Evolutionary conservation across 2,113 vertebrate species (phyloP).

Genomic region (Lynx canadensis): DNA sequence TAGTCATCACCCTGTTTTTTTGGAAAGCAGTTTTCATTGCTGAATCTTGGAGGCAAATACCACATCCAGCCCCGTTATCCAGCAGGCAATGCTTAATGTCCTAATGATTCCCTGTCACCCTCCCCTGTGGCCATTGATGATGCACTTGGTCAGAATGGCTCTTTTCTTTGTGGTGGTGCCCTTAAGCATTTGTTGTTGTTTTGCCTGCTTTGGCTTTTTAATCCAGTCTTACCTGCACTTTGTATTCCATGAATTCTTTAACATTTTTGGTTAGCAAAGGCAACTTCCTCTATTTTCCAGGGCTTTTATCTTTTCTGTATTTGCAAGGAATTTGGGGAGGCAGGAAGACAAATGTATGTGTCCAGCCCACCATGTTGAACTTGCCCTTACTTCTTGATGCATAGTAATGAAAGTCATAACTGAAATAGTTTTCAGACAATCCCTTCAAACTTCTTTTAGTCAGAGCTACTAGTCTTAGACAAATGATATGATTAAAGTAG

Average conservation of each 20-base stretch:
- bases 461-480: background rate
- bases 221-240: background rate
- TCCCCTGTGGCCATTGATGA: background rate
- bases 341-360: background rate
- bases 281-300: background rate
- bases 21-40: background rate
- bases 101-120: background rate
- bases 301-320: background rate
- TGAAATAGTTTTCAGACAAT: background rate
- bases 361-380: background rate
- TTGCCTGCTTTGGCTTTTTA: background rate
- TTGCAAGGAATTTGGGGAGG: background rate
- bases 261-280: background rate
- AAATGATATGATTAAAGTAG: background rate
- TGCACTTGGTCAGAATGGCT: background rate
- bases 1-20: background rate
- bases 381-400: background rate
- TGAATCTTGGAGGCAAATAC: background rate
- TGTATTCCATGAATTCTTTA: background rate
- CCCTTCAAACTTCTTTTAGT: background rate
- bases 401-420: background rate
- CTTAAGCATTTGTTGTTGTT: background rate
- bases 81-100: background rate
- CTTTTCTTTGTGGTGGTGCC: background rate
- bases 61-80: background rate